Base-by-base conservation (phyloP, 2,888 invertebrate genomes). In the Norana najaformis region DNA sequence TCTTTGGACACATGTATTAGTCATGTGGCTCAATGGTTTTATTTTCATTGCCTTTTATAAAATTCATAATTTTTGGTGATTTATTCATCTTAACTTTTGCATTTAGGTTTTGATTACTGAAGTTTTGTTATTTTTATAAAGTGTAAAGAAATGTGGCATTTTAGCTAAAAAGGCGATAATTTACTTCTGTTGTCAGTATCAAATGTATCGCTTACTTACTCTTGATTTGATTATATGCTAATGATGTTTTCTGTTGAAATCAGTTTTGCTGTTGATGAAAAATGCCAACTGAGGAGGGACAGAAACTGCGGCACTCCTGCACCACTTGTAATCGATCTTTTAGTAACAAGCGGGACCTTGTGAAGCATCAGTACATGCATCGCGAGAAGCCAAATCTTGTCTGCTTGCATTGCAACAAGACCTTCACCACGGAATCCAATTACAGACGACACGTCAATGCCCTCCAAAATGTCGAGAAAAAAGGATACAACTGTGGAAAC, bases 311-410 rank as follows among this genome's bases (percentile, higher is more conserved):
- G 18, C 89, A 91, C 36, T 89, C 47, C 37, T 91, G 91, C 83
- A 88, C 82, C 37, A 53, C 89, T 36, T 91, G 91, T 88, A 6
- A 23, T 53, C 88, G 90, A 38, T 39, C 89, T 34, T 91, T 91
- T 53, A 83, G n/a, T 11, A 91, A 36, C 88, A 91, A 90, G 37
- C 83, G 89, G 13, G 89, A 91, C 23, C 88, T 91, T 16, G 69
- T 88, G n/a, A 90, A 88, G n/a, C 92, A 92, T 47, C 89, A 88
- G 89, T 91, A 90, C 89, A 90, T 90, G 36, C 91, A 92, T 90
- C 91, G 91, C 35, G 91, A 92, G 89, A 92, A 92, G 41, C 88
- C 90, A 2, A 47, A 90, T 35, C 37, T 89, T 37, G 89, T 89
- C 38, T 92, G 92, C 89, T 69, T 88, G 23, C 34, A 88, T 23